Evolutionary conservation across 2,797 vertebrate species (phyloP), one percentile per base, ranked within the genome.

Genomic region (Sciaenops ocellatus): DNA sequence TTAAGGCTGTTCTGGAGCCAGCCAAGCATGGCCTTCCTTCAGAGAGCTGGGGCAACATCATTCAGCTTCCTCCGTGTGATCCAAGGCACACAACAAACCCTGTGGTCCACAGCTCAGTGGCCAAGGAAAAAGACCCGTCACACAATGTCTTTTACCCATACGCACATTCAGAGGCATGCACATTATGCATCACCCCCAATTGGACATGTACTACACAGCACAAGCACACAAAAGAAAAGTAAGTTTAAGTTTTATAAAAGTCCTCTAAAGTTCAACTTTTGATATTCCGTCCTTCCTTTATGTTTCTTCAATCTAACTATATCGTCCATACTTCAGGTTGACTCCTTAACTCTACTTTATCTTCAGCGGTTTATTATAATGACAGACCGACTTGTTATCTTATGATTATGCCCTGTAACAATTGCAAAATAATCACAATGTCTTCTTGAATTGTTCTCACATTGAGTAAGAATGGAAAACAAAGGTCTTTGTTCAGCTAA

Each of bases 51-150:
- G 94, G 94, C 93, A 94, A 94, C 95, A 95, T 95, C 95, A 96
- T 96, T 96, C 96, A 95, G 94, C 95, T 95, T 95, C 94, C 94
- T 95, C 93, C 93, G 92, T 96, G 95, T 96, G 95, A 96, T 96
- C 95, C 95, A 90, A 91, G 87, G 90, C 92, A 91, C 94, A 96
- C 95, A 96, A 95, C 95, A 96, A 95, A 95, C 95, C 94, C 94
- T 95, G 94, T 94, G 95, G 95, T 95, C 95, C 93, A 96, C 95
- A 95, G 96, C 94, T 96, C 92, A 95, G 90, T 95, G 94, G 93
- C 90, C 94, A 94, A 93, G 93, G 93, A 95, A 94, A 95, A 95
- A 95, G 94, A 92, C 90, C 82, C 66, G 66, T 74, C 89, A 91
- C 91, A 95, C 94, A 96, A 94, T 95, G 94, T 93, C 91, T 92